phyloP scores from a whole-genome alignment of 2,888 invertebrate species.

The Saturnia japonica region DNA sequence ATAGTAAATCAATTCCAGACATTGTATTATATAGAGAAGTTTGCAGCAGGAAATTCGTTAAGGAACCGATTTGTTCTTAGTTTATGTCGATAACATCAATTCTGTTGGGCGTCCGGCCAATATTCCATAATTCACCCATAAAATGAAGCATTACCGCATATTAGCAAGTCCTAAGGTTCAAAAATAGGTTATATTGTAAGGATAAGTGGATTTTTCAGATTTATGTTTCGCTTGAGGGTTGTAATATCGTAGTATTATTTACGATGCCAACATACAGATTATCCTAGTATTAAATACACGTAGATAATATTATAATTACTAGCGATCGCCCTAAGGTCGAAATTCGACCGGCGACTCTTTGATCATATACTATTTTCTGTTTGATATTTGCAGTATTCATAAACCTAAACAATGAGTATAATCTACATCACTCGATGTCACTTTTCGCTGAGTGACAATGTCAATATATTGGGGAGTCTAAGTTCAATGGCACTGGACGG shows the following conservation, averaged over 20 bases:
- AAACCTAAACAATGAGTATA: too few relatives aligned
- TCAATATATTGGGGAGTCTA: too few relatives aligned
- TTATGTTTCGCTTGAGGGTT: neutral
- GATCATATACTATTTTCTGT: too few relatives aligned
- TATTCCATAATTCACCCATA: conserved; percentile 27
- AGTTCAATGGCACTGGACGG: too few relatives aligned
- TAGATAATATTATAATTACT: neutral
- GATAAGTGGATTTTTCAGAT: neutral
- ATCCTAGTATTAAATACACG: neutral
- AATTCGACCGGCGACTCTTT: too few relatives aligned
- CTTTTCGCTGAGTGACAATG: too few relatives aligned
- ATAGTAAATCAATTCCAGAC: neutral
- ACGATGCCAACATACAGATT: neutral
- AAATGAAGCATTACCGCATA: conserved; percentile 17
- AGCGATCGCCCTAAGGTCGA: too few relatives aligned
- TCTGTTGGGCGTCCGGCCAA: conserved; percentile 30
- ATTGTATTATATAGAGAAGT: neutral
- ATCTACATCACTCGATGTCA: too few relatives aligned
- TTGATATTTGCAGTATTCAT: too few relatives aligned
- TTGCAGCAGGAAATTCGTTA: neutral
- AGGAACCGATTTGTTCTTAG: neutral
- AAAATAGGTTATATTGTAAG: neutral
- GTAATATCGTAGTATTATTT: neutral
- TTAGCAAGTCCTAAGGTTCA: conserved; percentile 5
- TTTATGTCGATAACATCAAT: conserved; percentile 15